Evolutionary conservation across 1,140 invertebrate genomes (phyloP).

Genomic region (Papilio dardanus): DNA sequence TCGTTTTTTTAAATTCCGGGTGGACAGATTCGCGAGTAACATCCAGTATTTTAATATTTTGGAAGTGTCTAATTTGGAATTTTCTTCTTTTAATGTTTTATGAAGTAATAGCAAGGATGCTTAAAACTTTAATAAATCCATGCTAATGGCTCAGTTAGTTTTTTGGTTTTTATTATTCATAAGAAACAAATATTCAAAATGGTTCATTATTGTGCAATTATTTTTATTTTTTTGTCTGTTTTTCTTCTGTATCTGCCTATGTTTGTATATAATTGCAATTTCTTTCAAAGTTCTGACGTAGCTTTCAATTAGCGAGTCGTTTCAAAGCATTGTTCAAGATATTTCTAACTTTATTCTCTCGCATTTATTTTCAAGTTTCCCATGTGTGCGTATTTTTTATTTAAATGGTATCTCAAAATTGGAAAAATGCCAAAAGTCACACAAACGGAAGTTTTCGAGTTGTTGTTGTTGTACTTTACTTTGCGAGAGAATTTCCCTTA

Average conservation of each 20-base stretch:
- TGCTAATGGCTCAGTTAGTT: not conserved
- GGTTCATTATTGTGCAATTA: not conserved
- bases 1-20: too few species aligned
- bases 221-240: not conserved
- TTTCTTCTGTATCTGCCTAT: not conserved
- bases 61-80: not conserved
- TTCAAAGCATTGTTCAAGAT: slow-evolving; percentile 8
- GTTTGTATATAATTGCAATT: not conserved
- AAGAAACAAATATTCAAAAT: not conserved
- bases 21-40: too few species aligned
- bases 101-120: not conserved
- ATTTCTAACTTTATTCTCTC: not conserved
- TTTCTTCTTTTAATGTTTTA: not conserved
- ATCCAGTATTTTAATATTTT: too few species aligned
- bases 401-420: slow-evolving; percentile 16
- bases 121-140: not conserved
- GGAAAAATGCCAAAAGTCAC: slow-evolving; percentile 24
- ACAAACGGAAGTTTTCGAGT: slow-evolving; percentile 12
- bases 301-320: not conserved
- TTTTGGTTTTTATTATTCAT: not conserved
- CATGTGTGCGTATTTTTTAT: slow-evolving; percentile 26
- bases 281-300: not conserved
- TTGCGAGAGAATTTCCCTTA: slow-evolving; percentile 28
- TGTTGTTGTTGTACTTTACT: slow-evolving; percentile 31
- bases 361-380: not conserved